phyloP scores from a whole-genome alignment of 2,888 invertebrate genomes.

The Amiota mariae region DNA sequence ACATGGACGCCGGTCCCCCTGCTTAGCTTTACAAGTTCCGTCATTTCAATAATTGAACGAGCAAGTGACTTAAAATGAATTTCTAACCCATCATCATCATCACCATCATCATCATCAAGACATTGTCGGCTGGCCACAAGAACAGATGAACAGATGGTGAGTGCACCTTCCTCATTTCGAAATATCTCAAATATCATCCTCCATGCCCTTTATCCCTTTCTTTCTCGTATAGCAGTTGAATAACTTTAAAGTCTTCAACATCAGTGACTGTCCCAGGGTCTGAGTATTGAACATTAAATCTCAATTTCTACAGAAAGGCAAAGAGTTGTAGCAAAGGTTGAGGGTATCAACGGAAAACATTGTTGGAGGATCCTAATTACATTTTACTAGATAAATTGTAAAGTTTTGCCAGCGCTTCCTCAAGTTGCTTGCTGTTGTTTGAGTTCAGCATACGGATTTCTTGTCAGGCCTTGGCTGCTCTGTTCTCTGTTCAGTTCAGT shows the following conservation, averaged over 20 bases:
- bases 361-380: conserved; percentile 69
- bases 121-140: neutral
- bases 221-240: neutral
- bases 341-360: neutral
- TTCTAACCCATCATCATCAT: neutral
- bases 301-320: conserved; percentile 22
- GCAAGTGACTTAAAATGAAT: neutral
- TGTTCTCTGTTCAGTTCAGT: conserved; percentile 40
- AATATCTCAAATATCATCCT: neutral
- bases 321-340: neutral
- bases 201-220: neutral
- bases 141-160: neutral
- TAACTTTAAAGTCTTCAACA: conserved; percentile 21
- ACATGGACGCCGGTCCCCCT: neutral
- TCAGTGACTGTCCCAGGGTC: neutral
- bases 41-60: neutral
- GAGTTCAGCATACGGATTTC: conserved; percentile 46
- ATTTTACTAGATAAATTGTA: conserved; percentile 72
- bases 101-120: too few species aligned
- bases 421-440: conserved; percentile 37
- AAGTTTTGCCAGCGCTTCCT: conserved; percentile 63
- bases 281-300: conserved; percentile 41
- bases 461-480: conserved; percentile 59
- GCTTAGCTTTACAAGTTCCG: neutral
- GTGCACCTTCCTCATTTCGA: neutral